Conservation (phyloP, 2,888 invertebrate genomes). For the Heliconius charithonia region DNA sequence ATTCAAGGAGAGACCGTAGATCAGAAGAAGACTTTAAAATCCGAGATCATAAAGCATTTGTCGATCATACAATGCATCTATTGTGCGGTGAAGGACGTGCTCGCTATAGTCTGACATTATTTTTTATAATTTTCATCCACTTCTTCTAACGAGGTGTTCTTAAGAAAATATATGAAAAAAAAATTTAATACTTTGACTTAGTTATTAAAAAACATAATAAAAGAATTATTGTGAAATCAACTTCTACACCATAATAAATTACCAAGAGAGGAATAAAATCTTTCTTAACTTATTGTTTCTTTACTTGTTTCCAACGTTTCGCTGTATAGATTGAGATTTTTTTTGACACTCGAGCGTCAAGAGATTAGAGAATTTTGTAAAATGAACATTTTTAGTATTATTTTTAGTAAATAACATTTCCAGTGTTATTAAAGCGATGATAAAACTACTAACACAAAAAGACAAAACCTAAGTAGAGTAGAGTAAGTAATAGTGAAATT, state of each 20-base stretch:
- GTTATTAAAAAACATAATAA: background rate
- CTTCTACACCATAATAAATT: background rate
- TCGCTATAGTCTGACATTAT: background rate
- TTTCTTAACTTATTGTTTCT: too few species aligned
- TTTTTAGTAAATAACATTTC: too few species aligned
- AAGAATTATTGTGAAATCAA: background rate
- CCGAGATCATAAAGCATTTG: slow-evolving; percentile 3
- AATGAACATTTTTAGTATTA: background rate
- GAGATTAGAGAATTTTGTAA: background rate
- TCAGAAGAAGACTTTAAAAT: slow-evolving; percentile 5
- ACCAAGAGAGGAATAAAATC: background rate
- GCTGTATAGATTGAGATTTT: background rate
- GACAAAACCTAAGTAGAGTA: background rate
- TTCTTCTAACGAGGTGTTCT: background rate
- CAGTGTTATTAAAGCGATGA: background rate
- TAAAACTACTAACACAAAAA: background rate
- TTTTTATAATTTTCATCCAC: background rate
- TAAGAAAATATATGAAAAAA: background rate
- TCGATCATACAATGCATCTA: background rate
- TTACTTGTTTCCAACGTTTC: background rate
- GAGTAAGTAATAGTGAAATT: background rate
- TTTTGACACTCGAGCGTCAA: background rate
- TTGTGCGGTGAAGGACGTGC: background rate
- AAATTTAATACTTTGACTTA: background rate
- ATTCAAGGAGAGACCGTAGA: background rate